Evolutionary conservation across 53 echinoderm and acorn worm species (phyloP).

Genomic region (Antedon mediterranea): DNA sequence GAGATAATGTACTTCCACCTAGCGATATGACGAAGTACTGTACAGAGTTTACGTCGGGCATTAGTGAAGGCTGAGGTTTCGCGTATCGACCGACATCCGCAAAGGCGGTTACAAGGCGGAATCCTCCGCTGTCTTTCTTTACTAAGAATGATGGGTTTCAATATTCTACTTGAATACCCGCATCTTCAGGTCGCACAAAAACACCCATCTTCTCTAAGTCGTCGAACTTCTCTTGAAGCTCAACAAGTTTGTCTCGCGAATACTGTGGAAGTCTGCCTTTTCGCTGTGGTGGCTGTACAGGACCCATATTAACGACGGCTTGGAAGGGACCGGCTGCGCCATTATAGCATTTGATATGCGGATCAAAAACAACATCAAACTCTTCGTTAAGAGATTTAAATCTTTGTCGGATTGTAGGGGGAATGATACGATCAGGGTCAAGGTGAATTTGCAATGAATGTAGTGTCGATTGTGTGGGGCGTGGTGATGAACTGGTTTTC

Average conservation of each 20-base stretch:
- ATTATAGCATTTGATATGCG: slow-evolving; percentile 13
- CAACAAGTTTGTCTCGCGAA: slow-evolving; percentile 10
- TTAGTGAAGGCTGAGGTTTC: slow-evolving; percentile 20
- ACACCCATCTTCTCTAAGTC: slow-evolving; percentile 14
- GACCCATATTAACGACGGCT: slow-evolving; percentile 29
- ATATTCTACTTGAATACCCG: slow-evolving; percentile 14
- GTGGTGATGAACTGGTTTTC: too few species aligned
- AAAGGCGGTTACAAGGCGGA: slow-evolving; percentile 5
- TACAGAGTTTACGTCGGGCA: slow-evolving; percentile 25
- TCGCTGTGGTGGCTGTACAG: slow-evolving; percentile 20
- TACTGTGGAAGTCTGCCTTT: slow-evolving; percentile 11
- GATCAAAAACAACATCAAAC: slow-evolving; percentile 25
- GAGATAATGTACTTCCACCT: slow-evolving; percentile 5
- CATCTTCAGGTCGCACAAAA: slow-evolving; percentile 30
- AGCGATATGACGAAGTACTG: slow-evolving; percentile 22
- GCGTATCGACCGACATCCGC: slow-evolving; percentile 4
- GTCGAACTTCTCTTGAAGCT: slow-evolving; percentile 21
- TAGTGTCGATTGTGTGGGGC: neutral
- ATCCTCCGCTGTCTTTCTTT: slow-evolving; percentile 6
- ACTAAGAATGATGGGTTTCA: slow-evolving; percentile 20
- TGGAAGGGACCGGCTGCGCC: slow-evolving; percentile 21
- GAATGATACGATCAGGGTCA: slow-evolving; percentile 10
- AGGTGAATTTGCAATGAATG: neutral
- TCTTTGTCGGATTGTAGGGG: neutral
- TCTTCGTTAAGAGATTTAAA: slow-evolving; percentile 8